phyloP scores from a whole-genome alignment of 1,140 invertebrate genomes.

The Drosophila auraria region DNA sequence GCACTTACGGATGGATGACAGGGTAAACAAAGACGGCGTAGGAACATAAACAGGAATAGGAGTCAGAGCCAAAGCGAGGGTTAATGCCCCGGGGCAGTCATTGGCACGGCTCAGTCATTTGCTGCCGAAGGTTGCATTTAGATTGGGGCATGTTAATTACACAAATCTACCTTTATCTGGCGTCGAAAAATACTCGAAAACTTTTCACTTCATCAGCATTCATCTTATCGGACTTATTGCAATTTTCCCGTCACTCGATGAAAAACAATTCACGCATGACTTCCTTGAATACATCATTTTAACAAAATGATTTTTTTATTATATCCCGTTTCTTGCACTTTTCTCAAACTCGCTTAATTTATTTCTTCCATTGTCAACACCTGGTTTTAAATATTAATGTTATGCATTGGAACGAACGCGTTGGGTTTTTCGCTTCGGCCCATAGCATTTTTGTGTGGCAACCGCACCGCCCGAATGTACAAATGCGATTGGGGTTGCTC shows the following conservation, averaged over 20 bases:
- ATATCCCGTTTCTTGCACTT: neutral
- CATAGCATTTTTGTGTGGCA: conserved; percentile 58
- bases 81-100: conserved; percentile 50
- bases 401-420: conserved; percentile 10
- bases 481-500: conserved; percentile 73
- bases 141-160: conserved; percentile 31
- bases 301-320: neutral
- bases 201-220: conserved; percentile 21
- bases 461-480: conserved; percentile 76
- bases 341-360: conserved; percentile 12
- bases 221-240: neutral
- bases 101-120: conserved; percentile 39
- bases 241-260: conserved; percentile 1
- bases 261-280: conserved; percentile 2
- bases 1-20: conserved; percentile 19
- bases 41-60: conserved; percentile 14
- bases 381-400: conserved; percentile 25
- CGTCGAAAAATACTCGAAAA: conserved; percentile 23
- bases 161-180: conserved; percentile 35
- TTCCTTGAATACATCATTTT: neutral
- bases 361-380: neutral
- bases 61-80: conserved; percentile 29
- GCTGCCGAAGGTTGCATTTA: conserved; percentile 11
- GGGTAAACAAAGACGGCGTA: conserved; percentile 32
- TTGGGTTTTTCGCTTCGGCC: conserved; percentile 23